Conservation (phyloP, 2,888 invertebrate genomes). For the Phyllotreta striolata region DNA sequence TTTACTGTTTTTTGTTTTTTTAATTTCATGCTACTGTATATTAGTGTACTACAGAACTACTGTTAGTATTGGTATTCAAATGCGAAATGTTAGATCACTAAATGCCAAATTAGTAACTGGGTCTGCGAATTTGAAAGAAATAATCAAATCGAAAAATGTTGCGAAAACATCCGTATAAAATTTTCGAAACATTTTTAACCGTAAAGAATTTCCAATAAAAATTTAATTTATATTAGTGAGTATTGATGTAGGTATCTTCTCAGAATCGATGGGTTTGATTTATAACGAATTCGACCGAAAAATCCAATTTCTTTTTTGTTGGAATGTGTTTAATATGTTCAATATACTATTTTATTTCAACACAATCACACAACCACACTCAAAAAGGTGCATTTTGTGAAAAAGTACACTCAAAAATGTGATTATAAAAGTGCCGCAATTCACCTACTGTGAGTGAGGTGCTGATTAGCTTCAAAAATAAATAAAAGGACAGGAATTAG, state of each 20-base stretch:
- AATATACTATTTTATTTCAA: conserved; percentile 32
- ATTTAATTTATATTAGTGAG: conserved; percentile 9
- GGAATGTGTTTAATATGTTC: conserved; percentile 29
- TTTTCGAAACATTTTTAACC: conserved; percentile 12
- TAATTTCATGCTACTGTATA: conserved; percentile 35
- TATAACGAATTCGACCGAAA: not conserved
- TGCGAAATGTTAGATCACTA: conserved; percentile 58
- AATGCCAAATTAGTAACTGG: conserved; percentile 20
- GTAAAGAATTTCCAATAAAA: not conserved
- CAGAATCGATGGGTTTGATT: not conserved
- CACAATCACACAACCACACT: conserved; percentile 58
- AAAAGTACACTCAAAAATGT: conserved; percentile 58
- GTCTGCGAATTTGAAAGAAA: not conserved
- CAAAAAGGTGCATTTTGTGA: conserved; percentile 60
- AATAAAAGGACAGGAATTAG: conserved; percentile 39
- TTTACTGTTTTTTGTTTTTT: conserved; percentile 1
- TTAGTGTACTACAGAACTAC: conserved; percentile 34
- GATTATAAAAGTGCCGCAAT: conserved; percentile 60
- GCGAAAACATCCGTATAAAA: not conserved
- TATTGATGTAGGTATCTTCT: conserved; percentile 32
- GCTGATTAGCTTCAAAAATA: conserved; percentile 53
- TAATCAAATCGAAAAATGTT: conserved; percentile 8
- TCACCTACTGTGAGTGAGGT: conserved; percentile 62
- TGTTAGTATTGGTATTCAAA: conserved; percentile 74
- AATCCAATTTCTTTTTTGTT: conserved; percentile 12